These are phyloP conservation scores for Trachurus trachurus DNA, from an alignment of 2,797 vertebrate genomes.

Conservation along the genomic window DNA sequence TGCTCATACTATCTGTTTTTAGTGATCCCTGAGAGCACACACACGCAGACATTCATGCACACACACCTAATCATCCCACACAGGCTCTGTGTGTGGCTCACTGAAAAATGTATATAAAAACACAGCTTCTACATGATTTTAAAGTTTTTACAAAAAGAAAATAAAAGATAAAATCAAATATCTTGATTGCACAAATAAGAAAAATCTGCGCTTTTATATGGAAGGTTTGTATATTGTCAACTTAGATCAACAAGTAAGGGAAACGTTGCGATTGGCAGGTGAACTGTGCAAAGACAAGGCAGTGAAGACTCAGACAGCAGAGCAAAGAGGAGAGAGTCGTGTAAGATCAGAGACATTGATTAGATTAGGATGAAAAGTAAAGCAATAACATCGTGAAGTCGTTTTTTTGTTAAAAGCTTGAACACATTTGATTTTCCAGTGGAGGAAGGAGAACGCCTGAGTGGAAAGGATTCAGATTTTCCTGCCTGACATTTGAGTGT, in stretches of 20 bases:
- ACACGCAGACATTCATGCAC: not conserved
- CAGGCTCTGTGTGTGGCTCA: conserved; percentile 60
- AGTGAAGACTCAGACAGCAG: conserved; percentile 28
- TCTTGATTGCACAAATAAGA: not conserved
- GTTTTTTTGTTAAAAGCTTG: conserved; percentile 11
- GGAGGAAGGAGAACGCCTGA: conserved; percentile 1
- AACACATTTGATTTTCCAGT: conserved; percentile 41
- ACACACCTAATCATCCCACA: conserved; percentile 46
- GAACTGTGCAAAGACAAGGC: conserved; percentile 8
- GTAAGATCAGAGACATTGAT: not conserved
- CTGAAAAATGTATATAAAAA: not conserved
- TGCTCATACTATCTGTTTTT: conserved; percentile 59
- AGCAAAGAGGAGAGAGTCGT: conserved; percentile 7
- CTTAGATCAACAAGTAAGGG: not conserved
- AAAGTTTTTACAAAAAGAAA: not conserved
- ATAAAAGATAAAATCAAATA: not conserved
- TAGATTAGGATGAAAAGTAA: conserved; percentile 6
- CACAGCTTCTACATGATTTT: not conserved
- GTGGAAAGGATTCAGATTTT: conserved; percentile 38
- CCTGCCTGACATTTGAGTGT: conserved; percentile 27
- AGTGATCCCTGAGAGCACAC: conserved; percentile 44
- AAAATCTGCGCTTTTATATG: not conserved
- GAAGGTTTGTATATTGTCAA: conserved; percentile 26
- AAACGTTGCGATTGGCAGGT: conserved; percentile 44
- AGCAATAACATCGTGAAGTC: not conserved